Evolutionary conservation across 2,113 vertebrate genomes (phyloP).

Genomic region (Calyptomena viridis): DNA sequence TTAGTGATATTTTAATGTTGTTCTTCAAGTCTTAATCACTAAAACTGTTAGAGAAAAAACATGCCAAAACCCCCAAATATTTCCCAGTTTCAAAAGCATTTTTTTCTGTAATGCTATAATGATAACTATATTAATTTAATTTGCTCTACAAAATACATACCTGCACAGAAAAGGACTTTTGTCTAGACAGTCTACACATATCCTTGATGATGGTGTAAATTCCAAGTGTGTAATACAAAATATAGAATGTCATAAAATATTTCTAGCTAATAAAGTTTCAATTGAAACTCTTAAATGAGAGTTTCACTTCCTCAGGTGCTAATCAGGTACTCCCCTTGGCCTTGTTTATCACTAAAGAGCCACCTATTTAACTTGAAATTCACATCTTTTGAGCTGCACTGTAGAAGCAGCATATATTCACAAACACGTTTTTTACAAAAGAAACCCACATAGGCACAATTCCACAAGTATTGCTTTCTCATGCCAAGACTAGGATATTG

Average conservation of each 20-base stretch:
- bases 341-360: neutral
- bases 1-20: neutral
- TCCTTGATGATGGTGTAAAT: neutral
- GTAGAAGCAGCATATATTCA: neutral
- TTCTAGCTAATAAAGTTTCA: neutral
- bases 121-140: neutral
- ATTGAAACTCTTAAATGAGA: neutral
- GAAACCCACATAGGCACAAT: fast-evolving
- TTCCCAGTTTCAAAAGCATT: neutral
- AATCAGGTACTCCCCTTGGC: neutral
- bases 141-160: neutral
- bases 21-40: neutral
- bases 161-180: neutral
- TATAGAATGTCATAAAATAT: neutral
- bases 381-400: neutral
- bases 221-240: neutral
- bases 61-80: neutral
- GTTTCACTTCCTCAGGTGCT: neutral
- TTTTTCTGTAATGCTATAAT: neutral
- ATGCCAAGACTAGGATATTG: neutral
- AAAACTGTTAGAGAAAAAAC: neutral
- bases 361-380: neutral
- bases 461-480: neutral
- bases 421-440: neutral
- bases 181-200: neutral